Evolutionary conservation across 2,888 invertebrate species (phyloP).

Genomic region (Ceriagrion tenellum): DNA sequence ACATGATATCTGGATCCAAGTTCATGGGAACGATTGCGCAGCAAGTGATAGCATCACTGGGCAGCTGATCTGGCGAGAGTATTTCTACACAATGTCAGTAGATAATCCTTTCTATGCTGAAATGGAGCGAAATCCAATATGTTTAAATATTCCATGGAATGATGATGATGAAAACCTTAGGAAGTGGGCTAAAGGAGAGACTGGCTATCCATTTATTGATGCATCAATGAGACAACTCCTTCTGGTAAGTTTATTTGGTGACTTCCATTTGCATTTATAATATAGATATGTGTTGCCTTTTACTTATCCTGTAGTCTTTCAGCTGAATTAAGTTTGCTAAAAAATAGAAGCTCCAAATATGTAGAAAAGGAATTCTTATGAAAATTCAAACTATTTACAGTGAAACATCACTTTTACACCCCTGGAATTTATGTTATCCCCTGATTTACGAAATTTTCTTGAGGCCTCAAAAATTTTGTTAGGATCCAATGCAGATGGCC

Average conservation of each 20-base stretch:
- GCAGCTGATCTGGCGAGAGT: slow-evolving; percentile 88
- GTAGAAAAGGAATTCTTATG: too few relatives aligned
- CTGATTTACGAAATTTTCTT: too few relatives aligned
- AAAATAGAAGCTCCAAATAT: too few relatives aligned
- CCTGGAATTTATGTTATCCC: too few relatives aligned
- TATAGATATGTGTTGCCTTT: too few relatives aligned
- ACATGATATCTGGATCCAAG: slow-evolving; percentile 83
- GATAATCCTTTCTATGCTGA: slow-evolving; percentile 85
- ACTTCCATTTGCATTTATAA: too few relatives aligned
- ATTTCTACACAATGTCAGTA: slow-evolving; percentile 89
- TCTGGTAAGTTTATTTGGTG: slow-evolving; percentile 75
- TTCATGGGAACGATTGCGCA: slow-evolving; percentile 79
- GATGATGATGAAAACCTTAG: slow-evolving; percentile 75
- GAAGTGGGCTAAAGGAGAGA: slow-evolving; percentile 83
- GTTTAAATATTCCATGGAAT: slow-evolving; percentile 85
- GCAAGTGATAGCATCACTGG: slow-evolving; percentile 79
- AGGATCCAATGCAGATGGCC: too few relatives aligned
- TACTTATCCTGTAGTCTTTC: too few relatives aligned
- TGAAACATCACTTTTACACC: too few relatives aligned
- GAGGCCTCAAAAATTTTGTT: too few relatives aligned
- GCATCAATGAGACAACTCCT: slow-evolving; percentile 86
- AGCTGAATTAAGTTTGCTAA: too few relatives aligned
- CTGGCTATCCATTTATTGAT: slow-evolving; percentile 87
- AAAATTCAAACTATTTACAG: too few relatives aligned
- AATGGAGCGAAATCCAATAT: slow-evolving; percentile 86